Base-by-base conservation (phyloP, 2,797 vertebrate species). In the Coregonus ussuriensis region DNA sequence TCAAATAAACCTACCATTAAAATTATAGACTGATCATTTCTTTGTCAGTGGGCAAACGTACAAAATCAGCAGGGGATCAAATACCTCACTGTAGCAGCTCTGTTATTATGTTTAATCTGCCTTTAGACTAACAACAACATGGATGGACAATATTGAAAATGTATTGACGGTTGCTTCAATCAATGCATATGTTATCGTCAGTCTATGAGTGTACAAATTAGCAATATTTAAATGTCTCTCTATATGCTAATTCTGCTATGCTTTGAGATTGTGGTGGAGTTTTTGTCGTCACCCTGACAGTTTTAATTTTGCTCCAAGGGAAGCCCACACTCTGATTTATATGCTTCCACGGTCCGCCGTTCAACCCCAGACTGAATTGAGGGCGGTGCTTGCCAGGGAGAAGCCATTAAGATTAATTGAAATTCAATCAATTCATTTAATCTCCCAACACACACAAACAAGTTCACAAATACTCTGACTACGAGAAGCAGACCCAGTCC, bases 241-340 rank as follows among this genome's bases (percentile, higher is more conserved):
- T 15, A 47, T 62, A 31, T 13, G 53, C 53, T 83, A 81, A 83
- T 89, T 84, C 82, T 81, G 79, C 76, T 69, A 81, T 71, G 79
- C 81, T 83, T 72, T 73, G 51, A 82, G 77, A 82, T 81, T 71
- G 47, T 66, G 41, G 54, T 81, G 77, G 62, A 70, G 75, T 82
- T 74, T 79, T 78, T 77, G 70, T 78, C 68, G 76, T 70, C 71
- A 75, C 71, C 75, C 75, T 74, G 83, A 75, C 79, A 80, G 71
- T 69, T 68, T 6, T 75, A 78, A 79, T 78, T 82, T 56, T 1
- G 41, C 70, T 78, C 71, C 35, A 31, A 72, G 74, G 75, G 79
- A 84, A 77, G 74, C 74, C 75, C 68, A 77, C 79, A 67, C 68
- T n/a, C 82, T 83, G 77, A 87, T 90, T 85, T 79, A 76, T 78